These are phyloP conservation scores for Mormyrops attenuatus DNA, from an alignment of 2,797 vertebrate species.

Conservation along the genomic window DNA sequence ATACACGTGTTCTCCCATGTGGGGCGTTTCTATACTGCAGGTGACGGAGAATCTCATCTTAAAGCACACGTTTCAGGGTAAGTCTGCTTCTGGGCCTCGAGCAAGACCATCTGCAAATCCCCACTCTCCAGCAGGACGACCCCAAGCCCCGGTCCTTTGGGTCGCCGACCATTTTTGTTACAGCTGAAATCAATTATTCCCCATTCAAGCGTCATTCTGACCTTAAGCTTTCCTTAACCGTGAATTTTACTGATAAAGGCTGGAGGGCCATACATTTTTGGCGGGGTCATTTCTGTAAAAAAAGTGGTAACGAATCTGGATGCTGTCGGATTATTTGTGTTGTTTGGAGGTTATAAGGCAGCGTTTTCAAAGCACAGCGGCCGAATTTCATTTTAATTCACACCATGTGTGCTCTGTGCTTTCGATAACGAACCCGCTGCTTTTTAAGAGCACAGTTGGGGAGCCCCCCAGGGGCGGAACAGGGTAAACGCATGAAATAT, in stretches of 20 bases:
- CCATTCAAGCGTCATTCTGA: neutral
- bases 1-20: neutral
- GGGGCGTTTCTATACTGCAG: constrained; percentile 16
- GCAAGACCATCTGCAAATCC: neutral
- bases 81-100: neutral
- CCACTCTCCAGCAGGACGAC: neutral
- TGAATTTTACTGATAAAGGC: neutral
- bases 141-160: neutral
- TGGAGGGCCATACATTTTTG: neutral
- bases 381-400: neutral
- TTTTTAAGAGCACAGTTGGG: neutral
- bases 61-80: constrained; percentile 26
- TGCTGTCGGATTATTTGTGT: neutral
- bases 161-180: neutral
- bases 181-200: neutral
- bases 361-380: neutral
- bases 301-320: neutral
- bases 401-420: neutral
- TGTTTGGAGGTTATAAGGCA: neutral
- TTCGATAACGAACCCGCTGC: neutral
- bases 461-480: neutral
- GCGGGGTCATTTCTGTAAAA: neutral
- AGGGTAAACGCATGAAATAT: neutral
- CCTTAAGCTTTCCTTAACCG: neutral
- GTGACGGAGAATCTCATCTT: constrained; percentile 28